Base-by-base conservation (phyloP, 2,113 vertebrate genomes). In the Carlito syrichta region DNA sequence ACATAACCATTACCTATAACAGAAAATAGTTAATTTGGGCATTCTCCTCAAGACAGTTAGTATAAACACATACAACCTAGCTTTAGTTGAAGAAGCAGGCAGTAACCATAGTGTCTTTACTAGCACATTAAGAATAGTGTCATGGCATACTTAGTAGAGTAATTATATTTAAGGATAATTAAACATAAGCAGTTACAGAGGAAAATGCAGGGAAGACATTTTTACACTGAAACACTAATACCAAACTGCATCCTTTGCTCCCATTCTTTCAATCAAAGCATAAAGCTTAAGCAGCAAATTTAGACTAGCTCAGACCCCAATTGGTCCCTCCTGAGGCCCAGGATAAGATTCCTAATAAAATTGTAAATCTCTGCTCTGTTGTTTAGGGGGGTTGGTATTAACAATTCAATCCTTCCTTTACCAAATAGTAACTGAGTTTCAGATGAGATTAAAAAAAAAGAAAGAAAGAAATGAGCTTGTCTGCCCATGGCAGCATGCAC, bases 81-180 rank as follows among this genome's bases (percentile, higher is more conserved):
- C n/a, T 88, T 96, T 92, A 85, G 45, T n/a, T n/a, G 38, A 86
- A 90, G 52, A 95, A 78, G 10, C n/a, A 83, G 38, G 45, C 9
- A 48, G 32, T 79, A 78, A 68, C 10, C 81, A 27, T 91, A 71
- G 76, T 86, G 90, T 32, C 38, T 96, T 94, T 52, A 86, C 38
- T 69, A 68, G 54, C 12, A 54, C n/a, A 63, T 91, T 78, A 96
- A 94, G 48, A 90, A 16, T 71, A 92, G 35, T 56, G 6, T 88
- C 43, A 63, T 91, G 30, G 25, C 86, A 60, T 89, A 74, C 32
- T 94, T 58, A 43, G 66, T 62, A 74, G 66, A 92, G n/a, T 23
- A 82, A 89, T 96, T 96, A 82, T 90, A 89, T 94, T 93, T 85
- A 96, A 96, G 78, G 32, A 60, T 94, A 94, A 91, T 93, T 97